Evolutionary conservation across 2,888 invertebrate species (phyloP), one percentile per base, ranked within the genome.

Genomic region (Eupelmus urozonus): DNA sequence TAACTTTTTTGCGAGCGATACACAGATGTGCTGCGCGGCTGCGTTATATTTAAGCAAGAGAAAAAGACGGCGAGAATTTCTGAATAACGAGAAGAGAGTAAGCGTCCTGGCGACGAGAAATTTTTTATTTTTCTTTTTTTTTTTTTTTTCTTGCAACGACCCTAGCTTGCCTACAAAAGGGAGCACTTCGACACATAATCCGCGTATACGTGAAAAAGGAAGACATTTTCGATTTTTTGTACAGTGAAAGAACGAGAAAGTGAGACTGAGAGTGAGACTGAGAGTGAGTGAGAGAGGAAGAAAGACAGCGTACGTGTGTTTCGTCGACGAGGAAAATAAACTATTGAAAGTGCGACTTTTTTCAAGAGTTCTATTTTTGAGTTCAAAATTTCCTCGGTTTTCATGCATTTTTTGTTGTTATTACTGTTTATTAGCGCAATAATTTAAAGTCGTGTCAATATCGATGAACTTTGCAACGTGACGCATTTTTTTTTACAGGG

Each of bases 261-360:
- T n/a, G n/a, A n/a, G n/a, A n/a, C n/a, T n/a, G n/a, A n/a, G n/a
- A n/a, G n/a, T n/a, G n/a, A n/a, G n/a, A n/a, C n/a, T n/a, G n/a
- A n/a, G n/a, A n/a, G n/a, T n/a, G n/a, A n/a, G n/a, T n/a, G n/a
- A n/a, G n/a, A n/a, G n/a, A n/a, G n/a, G n/a, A n/a, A n/a, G n/a
- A n/a, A n/a, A n/a, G n/a, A n/a, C n/a, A n/a, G n/a, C n/a, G n/a
- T n/a, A n/a, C n/a, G 59, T 34, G 55, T 34, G 18, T 71, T 77
- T 66, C 67, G 81, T 83, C 82, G 80, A 83, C 82, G 79, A 82
- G 84, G 83, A 85, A 85, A 86, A 87, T 85, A 85, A 85, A 85
- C 85, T 86, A 85, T 86, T 87, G 84, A 84, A 80, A 82, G 82
- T 63, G 67, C 57, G 69, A 62, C 51, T 57, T 34, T 34, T 34